Evolutionary conservation across 1,140 invertebrate genomes (phyloP).

Genomic region (Lanistes nyassanus): DNA sequence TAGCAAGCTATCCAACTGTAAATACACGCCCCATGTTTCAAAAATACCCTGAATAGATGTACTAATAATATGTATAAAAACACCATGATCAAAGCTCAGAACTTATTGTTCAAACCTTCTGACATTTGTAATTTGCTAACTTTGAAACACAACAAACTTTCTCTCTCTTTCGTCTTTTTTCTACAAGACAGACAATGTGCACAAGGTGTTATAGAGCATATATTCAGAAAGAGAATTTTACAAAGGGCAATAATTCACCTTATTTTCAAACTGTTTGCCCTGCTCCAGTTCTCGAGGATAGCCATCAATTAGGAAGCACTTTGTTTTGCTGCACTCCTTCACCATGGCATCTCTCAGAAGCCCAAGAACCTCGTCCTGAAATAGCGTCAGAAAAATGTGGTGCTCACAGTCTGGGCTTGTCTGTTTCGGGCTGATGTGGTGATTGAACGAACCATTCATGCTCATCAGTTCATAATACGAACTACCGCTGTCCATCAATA

Average conservation of each 20-base stretch:
- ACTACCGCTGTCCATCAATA: too few relatives aligned
- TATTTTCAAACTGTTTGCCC: constrained; percentile 83
- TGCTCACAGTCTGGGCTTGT: background rate
- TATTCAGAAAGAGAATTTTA: background rate
- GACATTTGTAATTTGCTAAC: too few relatives aligned
- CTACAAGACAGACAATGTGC: background rate
- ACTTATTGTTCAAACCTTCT: too few relatives aligned
- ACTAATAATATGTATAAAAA: background rate
- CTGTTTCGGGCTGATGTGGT: too few relatives aligned
- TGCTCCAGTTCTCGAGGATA: constrained; percentile 89
- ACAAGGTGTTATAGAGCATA: background rate
- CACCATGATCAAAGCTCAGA: background rate
- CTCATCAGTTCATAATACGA: too few relatives aligned
- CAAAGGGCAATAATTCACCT: constrained; percentile 72
- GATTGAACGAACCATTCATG: too few relatives aligned
- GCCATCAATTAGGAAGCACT: constrained; percentile 87
- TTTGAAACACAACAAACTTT: too few relatives aligned
- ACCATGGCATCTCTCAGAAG: constrained; percentile 65
- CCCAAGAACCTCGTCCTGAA: constrained; percentile 63
- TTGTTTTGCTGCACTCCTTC: constrained; percentile 53
- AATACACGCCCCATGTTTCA: background rate
- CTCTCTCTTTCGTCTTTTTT: background rate
- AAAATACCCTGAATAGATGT: background rate
- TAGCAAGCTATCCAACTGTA: background rate
- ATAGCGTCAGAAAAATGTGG: constrained; percentile 16